Base-by-base conservation (phyloP, 2,797 vertebrate genomes). In the Chelmon rostratus region DNA sequence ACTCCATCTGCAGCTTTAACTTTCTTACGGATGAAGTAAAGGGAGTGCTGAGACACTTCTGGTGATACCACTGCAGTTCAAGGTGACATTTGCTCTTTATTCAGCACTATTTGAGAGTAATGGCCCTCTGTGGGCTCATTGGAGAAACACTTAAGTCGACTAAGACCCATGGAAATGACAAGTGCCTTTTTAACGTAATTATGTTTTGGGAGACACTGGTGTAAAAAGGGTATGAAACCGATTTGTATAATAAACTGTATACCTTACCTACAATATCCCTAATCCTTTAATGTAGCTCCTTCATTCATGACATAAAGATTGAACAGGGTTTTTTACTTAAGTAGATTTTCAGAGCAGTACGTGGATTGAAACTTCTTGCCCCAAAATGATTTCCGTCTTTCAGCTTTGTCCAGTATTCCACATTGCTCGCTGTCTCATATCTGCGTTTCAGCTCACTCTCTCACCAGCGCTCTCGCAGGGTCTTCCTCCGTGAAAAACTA, bases 1-100 rank as follows among this genome's bases (percentile, higher is more conserved):
- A 73, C 59, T 69, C 3, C 6, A 65, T 74, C n/a, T 69, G 13
- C 18, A 16, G 1, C 16, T 73, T 44, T 18, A 53, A 73, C 25
- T 65, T 72, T 25, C 57, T 47, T 33, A 68, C 25, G 31, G 35
- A 82, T 61, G 65, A 71, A 62, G 33, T 66, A 21, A 63, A 76
- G 19, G 1, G 6, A 64, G 23, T 52, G 42, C 31, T 50, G 21
- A 38, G 73, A 72, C 68, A 80, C 64, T 70, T 53, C 21, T 54
- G 33, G 58, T 23, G 18, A 79, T 44, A 42, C 35, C 10, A 6
- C 23, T 64, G 67, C 64, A 73, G 73, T 84, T 86, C 83, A 94
- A 91, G 87, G 89, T 90, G 91, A 93, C 88, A 90, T 88, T 92
- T 86, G 53, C 64, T 79, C 81, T 88, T 85, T 73, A 78, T 72